These are phyloP conservation scores for Chiloscyllium plagiosum DNA, from an alignment of 2,113 vertebrate genomes.

Conservation along the genomic window DNA sequence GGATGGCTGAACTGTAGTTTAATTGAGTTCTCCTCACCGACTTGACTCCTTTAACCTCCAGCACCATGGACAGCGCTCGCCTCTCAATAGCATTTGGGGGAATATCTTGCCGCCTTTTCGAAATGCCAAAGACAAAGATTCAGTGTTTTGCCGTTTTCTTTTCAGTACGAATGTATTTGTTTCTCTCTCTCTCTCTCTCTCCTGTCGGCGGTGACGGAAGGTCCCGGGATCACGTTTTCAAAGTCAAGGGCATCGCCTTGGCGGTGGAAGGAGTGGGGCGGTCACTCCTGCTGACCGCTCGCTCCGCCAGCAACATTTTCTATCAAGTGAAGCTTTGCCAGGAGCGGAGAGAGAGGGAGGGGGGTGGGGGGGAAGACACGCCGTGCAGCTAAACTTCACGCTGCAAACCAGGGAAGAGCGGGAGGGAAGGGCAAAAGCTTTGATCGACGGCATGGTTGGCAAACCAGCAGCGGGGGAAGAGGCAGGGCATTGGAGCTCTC, in stretches of 20 bases:
- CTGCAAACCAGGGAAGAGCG: neutral
- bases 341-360: neutral
- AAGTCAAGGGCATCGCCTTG: neutral
- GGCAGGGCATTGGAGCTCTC: neutral
- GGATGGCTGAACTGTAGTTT: neutral
- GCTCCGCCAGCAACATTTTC: constrained; percentile 4
- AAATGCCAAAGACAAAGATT: neutral
- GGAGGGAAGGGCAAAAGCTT: neutral
- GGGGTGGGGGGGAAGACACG: neutral
- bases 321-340: too few species aligned
- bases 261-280: neutral
- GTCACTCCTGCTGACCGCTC: neutral
- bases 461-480: neutral
- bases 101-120: neutral
- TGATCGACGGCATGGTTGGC: neutral
- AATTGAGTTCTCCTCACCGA: neutral
- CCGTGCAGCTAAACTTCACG: neutral
- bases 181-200: too few species aligned
- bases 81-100: neutral
- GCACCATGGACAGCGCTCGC: constrained; percentile 7
- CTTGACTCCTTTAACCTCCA: neutral
- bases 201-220: neutral
- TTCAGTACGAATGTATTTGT: neutral
- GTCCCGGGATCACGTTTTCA: constrained; percentile 20
- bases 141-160: neutral